A percentile compares a stretch with the other conserved stretches of the same genome.
These are phyloP conservation scores for Xiphophorus maculatus DNA, from an alignment of 2,113 vertebrate genomes.

Conservation along the genomic window DNA sequence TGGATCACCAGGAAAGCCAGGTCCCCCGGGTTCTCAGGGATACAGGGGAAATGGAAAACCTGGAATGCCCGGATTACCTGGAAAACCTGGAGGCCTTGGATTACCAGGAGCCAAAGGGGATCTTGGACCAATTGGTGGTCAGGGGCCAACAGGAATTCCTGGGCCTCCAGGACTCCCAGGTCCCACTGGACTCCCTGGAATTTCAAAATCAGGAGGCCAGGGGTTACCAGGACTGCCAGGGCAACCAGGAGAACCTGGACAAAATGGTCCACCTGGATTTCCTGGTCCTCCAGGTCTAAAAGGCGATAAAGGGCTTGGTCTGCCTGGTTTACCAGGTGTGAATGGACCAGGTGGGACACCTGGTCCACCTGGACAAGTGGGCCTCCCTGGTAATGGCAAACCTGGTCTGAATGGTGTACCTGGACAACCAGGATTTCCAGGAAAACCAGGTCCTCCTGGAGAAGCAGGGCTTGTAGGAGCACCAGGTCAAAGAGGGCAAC, in stretches of 20 bases:
- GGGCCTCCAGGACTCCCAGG: slow-evolving; percentile 83
- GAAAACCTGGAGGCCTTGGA: slow-evolving; percentile 77
- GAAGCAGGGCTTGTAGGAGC: slow-evolving; percentile 84
- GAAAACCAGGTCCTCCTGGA: slow-evolving; percentile 87
- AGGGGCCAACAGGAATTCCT: slow-evolving; percentile 71
- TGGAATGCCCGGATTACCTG: slow-evolving; percentile 78
- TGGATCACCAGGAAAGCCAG: slow-evolving; percentile 75
- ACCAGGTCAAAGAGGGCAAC: slow-evolving; percentile 84
- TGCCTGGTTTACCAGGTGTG: slow-evolving; percentile 88
- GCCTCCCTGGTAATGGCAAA: slow-evolving; percentile 86
- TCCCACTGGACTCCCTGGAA: slow-evolving; percentile 88
- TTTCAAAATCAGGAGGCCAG: slow-evolving; percentile 86
- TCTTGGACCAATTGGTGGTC: slow-evolving; percentile 68
- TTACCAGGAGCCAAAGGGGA: slow-evolving; percentile 74
- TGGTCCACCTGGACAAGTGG: slow-evolving; percentile 85
- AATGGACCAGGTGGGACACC: slow-evolving; percentile 88
- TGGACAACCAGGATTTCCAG: slow-evolving; percentile 86
- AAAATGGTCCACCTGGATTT: slow-evolving; percentile 85
- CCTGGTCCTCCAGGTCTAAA: slow-evolving; percentile 85
- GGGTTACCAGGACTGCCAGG: slow-evolving; percentile 91
- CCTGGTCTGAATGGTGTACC: slow-evolving; percentile 89
- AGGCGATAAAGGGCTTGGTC: slow-evolving; percentile 88
- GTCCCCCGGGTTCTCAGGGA: slow-evolving; percentile 74
- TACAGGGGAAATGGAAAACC: slow-evolving; percentile 79
- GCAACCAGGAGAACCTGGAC: slow-evolving; percentile 87